Evolutionary conservation across 2,888 invertebrate species (phyloP).

Genomic region (Eupithecia insigniata): DNA sequence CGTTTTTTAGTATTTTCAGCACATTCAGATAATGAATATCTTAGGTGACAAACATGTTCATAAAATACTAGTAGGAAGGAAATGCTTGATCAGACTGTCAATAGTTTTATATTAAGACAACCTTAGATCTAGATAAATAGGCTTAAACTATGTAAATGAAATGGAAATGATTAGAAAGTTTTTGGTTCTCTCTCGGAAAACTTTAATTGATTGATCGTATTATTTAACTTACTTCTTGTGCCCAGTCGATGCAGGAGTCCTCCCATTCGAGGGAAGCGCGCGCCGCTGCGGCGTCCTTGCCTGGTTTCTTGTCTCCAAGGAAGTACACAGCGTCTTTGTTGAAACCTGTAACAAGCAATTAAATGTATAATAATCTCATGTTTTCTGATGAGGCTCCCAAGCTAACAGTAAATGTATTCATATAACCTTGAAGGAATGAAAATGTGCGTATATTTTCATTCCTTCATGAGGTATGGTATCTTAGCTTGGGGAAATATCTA

Average conservation of each 20-base stretch:
- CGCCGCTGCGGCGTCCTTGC: slow-evolving; percentile 82
- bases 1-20: too few relatives aligned
- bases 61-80: too few relatives aligned
- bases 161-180: too few relatives aligned
- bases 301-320: slow-evolving; percentile 87
- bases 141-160: too few relatives aligned
- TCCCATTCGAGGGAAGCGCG: slow-evolving; percentile 79
- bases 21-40: too few relatives aligned
- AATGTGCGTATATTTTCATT: background rate
- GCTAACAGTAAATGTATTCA: background rate
- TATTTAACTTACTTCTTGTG: slow-evolving; percentile 83
- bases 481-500: background rate
- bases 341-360: slow-evolving; percentile 55
- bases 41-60: too few relatives aligned
- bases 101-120: too few relatives aligned
- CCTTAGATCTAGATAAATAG: too few relatives aligned
- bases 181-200: background rate
- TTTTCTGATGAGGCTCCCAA: background rate
- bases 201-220: too few relatives aligned
- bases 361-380: background rate
- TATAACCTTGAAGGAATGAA: too few relatives aligned
- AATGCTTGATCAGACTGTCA: too few relatives aligned
- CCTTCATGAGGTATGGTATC: background rate
- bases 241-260: slow-evolving; percentile 88
- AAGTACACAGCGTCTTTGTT: slow-evolving; percentile 86